Evolutionary conservation across 2,113 vertebrate species (phyloP), one percentile per base, ranked within the genome.

Genomic region (Morone saxatilis): DNA sequence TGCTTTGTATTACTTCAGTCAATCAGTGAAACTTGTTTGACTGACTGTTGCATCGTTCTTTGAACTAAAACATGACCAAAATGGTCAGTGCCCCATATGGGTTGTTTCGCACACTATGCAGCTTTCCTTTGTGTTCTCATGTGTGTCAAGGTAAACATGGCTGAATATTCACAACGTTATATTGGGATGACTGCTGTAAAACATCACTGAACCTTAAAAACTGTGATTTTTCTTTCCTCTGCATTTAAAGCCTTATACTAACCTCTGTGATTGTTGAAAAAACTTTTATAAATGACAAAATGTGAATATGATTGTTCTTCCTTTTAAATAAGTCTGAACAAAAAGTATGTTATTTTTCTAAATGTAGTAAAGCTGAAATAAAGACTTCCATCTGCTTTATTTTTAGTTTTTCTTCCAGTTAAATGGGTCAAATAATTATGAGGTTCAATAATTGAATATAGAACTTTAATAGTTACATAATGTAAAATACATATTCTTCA

Each of bases 401-500:
- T 43, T 51, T 25, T 54, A 7, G 0, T 54, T 38, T 20, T 61
- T 31, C 31, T 14, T 62, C 11, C 17, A 1, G 19, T 56, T 11
- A 38, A 66, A 48, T 62, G 0, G 56, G 13, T 40, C 14, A n/a
- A 51, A 50, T n/a, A 20, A 25, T 59, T 48, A 48, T 7, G 6
- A 71, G 19, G 4, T 65, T 65, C 47, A 70, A 4, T 66, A 14
- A 57, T 40, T 67, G 13, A 62, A 71, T 80, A 91, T 7, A 87
- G 85, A 78, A 84, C 38, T 87, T 87, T 82, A 88, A 72, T 86
- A 65, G 40, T 74, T 51, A 47, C 38, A 81, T 59, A 31, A 31
- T 31, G 31, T 31, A 31, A 31, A 31, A 80, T 4, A 60, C 11
- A 74, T 40, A 25, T 71, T 54, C 16, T 81, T 31, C 4, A 31